Base-by-base conservation (phyloP, 2,113 vertebrate species). In the Colius striatus region DNA sequence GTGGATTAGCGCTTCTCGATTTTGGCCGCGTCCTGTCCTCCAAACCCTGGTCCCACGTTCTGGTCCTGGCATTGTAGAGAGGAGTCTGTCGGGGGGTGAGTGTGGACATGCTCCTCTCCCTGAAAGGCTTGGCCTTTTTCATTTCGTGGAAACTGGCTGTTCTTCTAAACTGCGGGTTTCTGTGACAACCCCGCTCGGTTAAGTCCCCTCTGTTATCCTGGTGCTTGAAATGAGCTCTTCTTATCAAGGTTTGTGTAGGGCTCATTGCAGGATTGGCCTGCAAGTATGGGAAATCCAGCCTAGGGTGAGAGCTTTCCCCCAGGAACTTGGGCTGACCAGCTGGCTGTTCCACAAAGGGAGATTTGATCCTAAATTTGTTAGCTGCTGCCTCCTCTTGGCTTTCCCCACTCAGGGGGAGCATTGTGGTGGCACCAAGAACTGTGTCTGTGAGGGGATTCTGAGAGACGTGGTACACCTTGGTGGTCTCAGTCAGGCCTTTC, bases 401-500 rank as follows among this genome's bases (percentile, higher is more conserved):
- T 22, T 98, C 98, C 19, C 94, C 25, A 0, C 97, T 96, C 13
- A 97, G 66, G 7, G 97, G 82, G 50, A 98, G 94, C 36, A 97
- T 90, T 0, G 97, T 72, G 8, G 98, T 97, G 9, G 98, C 98
- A 45, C 98, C 98, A 14, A 99, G 34, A 84, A 98, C 94, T 0
- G 98, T 99, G 96, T 99, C 99, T 0, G 98, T 98, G 88, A 99
- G 98, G 17, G 99, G 99, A 70, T 98, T 99, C 94, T 99, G 99
- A 58, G 99, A 99, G 34, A 99, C 99, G 1, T 99, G 99, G 95
- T 99, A 99, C 75, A 99, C 95, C 71, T 99, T 98, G 29, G 99
- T 99, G 75, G 99, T 98, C 87, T 99, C 99, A 0, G 98, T 99
- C 82, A 99, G 96, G 7, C 99, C 99, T 60, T 98, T 99, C 96